phyloP scores from a whole-genome alignment of 2,888 invertebrate species.

The Brachynemurus nebulosus region DNA sequence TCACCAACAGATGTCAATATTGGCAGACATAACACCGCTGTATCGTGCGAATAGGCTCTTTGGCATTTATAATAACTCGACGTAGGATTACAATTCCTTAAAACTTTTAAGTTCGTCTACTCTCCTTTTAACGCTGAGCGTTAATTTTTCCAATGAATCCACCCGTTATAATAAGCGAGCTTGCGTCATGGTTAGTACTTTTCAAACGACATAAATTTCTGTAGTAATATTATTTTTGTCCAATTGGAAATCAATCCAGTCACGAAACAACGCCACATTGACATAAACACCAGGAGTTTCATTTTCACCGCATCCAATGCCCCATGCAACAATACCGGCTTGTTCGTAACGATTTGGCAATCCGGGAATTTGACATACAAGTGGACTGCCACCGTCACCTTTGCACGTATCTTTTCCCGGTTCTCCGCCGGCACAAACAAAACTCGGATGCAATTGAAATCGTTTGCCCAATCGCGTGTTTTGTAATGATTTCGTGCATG shows the following conservation, averaged over 20 bases:
- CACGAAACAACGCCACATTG: slow-evolving; percentile 49
- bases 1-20: too few species aligned
- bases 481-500: slow-evolving; percentile 47
- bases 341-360: slow-evolving; percentile 35
- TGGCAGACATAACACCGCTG: too few species aligned
- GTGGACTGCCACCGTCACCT: slow-evolving; percentile 22
- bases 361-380: slow-evolving; percentile 53
- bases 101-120: too few species aligned
- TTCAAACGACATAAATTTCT: too few species aligned
- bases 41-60: too few species aligned
- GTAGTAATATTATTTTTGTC: slow-evolving; percentile 29
- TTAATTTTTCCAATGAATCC: too few species aligned
- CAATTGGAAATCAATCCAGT: slow-evolving; percentile 60
- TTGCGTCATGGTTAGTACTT: too few species aligned
- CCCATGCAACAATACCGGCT: slow-evolving; percentile 27
- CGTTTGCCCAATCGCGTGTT: slow-evolving; percentile 48
- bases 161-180: too few species aligned
- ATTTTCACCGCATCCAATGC: slow-evolving; percentile 57
- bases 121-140: too few species aligned
- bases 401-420: slow-evolving; percentile 61
- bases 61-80: too few species aligned
- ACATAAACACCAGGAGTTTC: slow-evolving; percentile 69
- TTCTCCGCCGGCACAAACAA: slow-evolving; percentile 69
- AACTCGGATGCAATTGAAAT: slow-evolving; percentile 53
- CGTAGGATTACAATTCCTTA: too few species aligned